These are phyloP conservation scores for Ctenopoma kingsleyae DNA, from an alignment of 2,797 vertebrate species.

Conservation along the genomic window DNA sequence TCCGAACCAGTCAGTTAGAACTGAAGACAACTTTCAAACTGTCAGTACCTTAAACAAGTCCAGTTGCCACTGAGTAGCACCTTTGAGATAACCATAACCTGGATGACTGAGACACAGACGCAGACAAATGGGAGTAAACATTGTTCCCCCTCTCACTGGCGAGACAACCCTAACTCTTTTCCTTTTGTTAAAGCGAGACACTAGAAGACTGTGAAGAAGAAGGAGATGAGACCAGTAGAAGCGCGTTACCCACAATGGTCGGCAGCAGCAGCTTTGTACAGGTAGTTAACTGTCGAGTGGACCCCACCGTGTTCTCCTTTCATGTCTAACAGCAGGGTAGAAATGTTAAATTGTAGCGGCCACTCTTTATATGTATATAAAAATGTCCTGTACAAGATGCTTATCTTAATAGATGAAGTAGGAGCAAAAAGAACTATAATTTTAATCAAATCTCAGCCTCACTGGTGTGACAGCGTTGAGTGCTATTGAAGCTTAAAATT, in stretches of 20 bases:
- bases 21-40: too few relatives aligned
- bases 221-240: background rate
- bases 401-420: conserved; percentile 95
- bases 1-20: too few relatives aligned
- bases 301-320: conserved; percentile 70
- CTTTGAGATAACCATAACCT: background rate
- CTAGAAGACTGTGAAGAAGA: background rate
- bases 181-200: conserved; percentile 33
- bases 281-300: conserved; percentile 68
- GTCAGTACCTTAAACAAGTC: too few relatives aligned
- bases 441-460: conserved; percentile 95
- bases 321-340: conserved; percentile 76
- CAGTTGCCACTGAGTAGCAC: background rate
- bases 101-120: background rate
- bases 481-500: conserved; percentile 95
- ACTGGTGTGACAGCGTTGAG: conserved; percentile 86
- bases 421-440: conserved; percentile 95
- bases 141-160: conserved; percentile 2
- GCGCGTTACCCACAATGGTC: conserved; percentile 14
- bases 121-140: conserved; percentile 46
- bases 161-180: conserved; percentile 4
- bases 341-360: conserved; percentile 78
- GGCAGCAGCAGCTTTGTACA: conserved; percentile 55
- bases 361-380: conserved; percentile 75
- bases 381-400: conserved; percentile 88